Conservation (phyloP, 2,888 invertebrate species). For the Yponomeuta plumbellus region DNA sequence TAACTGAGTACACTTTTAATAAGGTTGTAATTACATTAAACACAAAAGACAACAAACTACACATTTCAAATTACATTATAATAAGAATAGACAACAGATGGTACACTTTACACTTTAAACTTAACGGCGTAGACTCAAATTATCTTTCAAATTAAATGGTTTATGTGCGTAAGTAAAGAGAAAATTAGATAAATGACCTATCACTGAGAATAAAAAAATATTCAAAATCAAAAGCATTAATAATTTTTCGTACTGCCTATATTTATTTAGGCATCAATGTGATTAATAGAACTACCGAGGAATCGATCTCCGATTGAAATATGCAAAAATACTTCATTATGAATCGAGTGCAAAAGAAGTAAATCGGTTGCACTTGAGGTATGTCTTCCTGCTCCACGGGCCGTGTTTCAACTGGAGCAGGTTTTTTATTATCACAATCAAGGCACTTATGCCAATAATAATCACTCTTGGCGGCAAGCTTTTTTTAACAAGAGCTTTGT, state of each 20-base stretch:
- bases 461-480: not conserved
- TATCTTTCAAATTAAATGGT: too few relatives aligned
- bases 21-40: too few relatives aligned
- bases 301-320: conserved; percentile 9
- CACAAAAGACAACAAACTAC: too few relatives aligned
- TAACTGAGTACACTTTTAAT: too few relatives aligned
- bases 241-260: not conserved
- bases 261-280: not conserved
- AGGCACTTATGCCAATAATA: conserved; percentile 10
- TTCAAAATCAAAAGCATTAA: not conserved
- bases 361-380: conserved; percentile 16
- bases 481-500: conserved; percentile 1
- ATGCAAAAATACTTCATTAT: conserved; percentile 5
- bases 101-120: too few relatives aligned
- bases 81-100: too few relatives aligned
- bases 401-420: conserved; percentile 15
- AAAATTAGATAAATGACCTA: too few relatives aligned
- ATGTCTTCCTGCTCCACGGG: conserved; percentile 16
- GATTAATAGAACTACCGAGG: not conserved
- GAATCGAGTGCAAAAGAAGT: conserved; percentile 13
- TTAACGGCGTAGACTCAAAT: too few relatives aligned
- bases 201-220: too few relatives aligned
- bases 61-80: too few relatives aligned
- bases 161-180: too few relatives aligned
- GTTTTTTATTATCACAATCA: conserved; percentile 10